phyloP scores from a whole-genome alignment of 2,888 invertebrate genomes.

The Diarsia mendica region DNA sequence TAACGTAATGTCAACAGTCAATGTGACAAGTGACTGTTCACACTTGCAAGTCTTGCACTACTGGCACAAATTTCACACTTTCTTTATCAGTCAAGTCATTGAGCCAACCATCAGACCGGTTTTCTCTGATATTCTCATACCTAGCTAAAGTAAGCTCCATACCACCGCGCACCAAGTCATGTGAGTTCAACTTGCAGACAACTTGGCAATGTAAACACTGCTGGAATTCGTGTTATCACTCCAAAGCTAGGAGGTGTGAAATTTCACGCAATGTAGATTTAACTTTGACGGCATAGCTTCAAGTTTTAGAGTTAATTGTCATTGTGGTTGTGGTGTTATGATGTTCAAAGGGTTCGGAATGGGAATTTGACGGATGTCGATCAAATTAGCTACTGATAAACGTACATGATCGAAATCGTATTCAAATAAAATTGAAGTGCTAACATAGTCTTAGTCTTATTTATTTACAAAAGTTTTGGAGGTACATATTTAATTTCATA shows the following conservation, averaged over 20 bases:
- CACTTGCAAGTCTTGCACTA: background rate
- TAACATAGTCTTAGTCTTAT: no score
- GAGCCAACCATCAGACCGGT: background rate
- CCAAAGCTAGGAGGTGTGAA: conserved; percentile 52
- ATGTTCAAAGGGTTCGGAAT: conserved; percentile 10
- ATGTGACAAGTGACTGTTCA: no score
- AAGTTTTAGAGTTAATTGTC: conserved; percentile 45
- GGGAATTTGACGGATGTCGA: background rate
- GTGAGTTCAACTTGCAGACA: conserved; percentile 59
- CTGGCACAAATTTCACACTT: background rate
- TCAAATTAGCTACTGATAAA: background rate
- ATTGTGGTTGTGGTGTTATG: conserved; percentile 3
- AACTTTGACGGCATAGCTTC: conserved; percentile 44
- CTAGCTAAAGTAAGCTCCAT: conserved; percentile 38
- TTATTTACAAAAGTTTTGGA: no score
- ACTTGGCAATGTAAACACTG: conserved; percentile 64
- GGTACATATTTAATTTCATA: no score
- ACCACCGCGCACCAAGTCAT: conserved; percentile 65
- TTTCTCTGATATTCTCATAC: background rate
- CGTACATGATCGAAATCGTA: background rate
- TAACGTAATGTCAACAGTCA: no score
- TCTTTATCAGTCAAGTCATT: background rate
- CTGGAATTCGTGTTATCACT: conserved; percentile 58
- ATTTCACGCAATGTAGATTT: conserved; percentile 52
- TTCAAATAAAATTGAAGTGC: background rate